Conservation (phyloP, 2,797 vertebrate genomes). For the Lycodopsis pacificus region DNA sequence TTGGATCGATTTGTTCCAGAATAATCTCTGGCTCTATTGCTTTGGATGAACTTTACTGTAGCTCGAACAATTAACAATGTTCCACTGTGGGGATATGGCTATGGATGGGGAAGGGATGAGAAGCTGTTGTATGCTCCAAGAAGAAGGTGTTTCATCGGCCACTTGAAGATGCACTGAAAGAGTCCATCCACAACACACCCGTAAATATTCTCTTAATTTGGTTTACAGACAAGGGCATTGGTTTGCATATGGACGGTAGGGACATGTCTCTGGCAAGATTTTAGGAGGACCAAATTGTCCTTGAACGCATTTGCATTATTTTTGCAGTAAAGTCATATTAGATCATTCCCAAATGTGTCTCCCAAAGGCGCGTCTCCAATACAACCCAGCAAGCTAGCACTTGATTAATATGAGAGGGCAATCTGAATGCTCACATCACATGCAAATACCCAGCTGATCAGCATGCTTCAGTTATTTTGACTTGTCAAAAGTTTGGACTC, state of each 20-base stretch:
- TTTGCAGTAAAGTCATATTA: not conserved
- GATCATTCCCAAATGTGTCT: not conserved
- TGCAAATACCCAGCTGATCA: not conserved
- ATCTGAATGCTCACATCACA: not conserved
- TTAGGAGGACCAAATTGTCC: not conserved
- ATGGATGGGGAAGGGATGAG: constrained; percentile 28
- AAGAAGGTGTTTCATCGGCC: constrained; percentile 28
- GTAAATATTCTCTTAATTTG: constrained; percentile 25
- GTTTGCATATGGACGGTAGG: not conserved
- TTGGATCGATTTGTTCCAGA: constrained; percentile 81
- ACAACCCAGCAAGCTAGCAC: not conserved
- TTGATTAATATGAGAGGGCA: not conserved
- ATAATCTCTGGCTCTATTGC: constrained; percentile 71
- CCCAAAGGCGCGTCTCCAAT: not conserved
- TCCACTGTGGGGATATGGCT: constrained; percentile 37
- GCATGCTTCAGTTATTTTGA: not conserved
- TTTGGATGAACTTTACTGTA: constrained; percentile 73
- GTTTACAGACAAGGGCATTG: not conserved
- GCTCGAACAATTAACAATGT: constrained; percentile 59
- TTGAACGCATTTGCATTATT: not conserved
- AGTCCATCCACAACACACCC: constrained; percentile 18
- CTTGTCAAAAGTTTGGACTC: not conserved
- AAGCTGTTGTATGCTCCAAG: constrained; percentile 34
- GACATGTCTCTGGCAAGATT: not conserved
- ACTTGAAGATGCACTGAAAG: constrained; percentile 18